Evolutionary conservation across 1,140 invertebrate species (phyloP).

Genomic region (Octopus bimaculoides): DNA sequence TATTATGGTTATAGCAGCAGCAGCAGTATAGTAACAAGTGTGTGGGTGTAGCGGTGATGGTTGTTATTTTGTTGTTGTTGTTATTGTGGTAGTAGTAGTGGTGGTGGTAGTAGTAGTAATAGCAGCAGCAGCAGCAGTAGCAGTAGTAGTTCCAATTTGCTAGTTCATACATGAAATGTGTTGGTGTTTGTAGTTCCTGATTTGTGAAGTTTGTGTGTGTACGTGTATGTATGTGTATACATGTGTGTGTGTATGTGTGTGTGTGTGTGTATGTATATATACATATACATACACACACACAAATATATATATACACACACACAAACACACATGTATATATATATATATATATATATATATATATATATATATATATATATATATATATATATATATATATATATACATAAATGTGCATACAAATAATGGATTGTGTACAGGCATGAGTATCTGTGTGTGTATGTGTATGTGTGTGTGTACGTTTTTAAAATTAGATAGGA

Average conservation of each 20-base stretch:
- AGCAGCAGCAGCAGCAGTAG: not conserved
- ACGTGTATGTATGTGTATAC: conserved; percentile 10
- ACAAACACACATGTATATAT: not conserved
- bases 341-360: not conserved
- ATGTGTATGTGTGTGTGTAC: too few relatives aligned
- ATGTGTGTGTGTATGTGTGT: not conserved
- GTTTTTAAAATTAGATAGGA: too few relatives aligned
- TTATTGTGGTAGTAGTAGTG: not conserved
- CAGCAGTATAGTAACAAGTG: not conserved
- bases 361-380: not conserved
- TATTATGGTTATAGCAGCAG: not conserved
- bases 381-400: conserved; percentile 4
- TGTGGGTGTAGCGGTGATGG: too few relatives aligned
- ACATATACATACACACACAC: not conserved
- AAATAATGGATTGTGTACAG: too few relatives aligned
- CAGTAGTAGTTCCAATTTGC: too few relatives aligned
- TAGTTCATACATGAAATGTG: not conserved
- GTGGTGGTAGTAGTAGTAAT: not conserved
- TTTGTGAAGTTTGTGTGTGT: not conserved
- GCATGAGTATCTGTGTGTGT: too few relatives aligned
- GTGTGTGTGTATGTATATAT: not conserved
- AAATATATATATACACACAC: not conserved
- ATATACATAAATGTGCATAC: not conserved
- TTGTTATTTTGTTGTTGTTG: not conserved
- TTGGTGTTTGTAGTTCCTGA: not conserved